Base-by-base conservation (phyloP, 1,140 invertebrate species). In the Intoshia linei region DNA sequence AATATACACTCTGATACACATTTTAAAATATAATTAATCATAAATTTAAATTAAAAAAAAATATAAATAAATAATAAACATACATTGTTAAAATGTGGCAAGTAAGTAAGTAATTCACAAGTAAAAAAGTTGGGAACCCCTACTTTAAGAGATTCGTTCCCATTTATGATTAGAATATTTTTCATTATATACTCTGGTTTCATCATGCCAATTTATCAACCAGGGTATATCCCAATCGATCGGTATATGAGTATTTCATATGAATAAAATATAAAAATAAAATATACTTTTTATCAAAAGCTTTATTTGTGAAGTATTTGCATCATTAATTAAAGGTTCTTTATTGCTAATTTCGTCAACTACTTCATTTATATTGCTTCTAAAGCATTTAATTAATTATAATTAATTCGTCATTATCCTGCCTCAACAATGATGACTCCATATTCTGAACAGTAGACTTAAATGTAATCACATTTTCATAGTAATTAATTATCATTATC, bases 281-380 rank as follows among this genome's bases (percentile, higher is more conserved):
- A 10, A 10, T 27, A 10, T n/a, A 10, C 7, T n/a, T 27, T 27
- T 7, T 27, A n/a, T 7, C 24, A 7, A 10, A n/a, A n/a, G n/a
- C n/a, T 43, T 40, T n/a, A 57, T 50, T 51, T 57, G 54, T 25
- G 57, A 55, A 22, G 45, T 44, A 45, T 55, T 55, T 11, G 50
- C 47, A 17, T 48, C 38, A 33, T 55, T 57, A 14, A 59, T 51
- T 1, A 59, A 43, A 7, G 48, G 50, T 38, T 59, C 56, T 40
- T 54, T 59, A 18, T 45, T 44, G 1, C 48, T 40, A 20, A 59
- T 56, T 38, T 57, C 55, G 36, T 55, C 50, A 3, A 57, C 56
- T 10, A 59, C 48, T 36, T 45, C 47, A 48, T 57, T 50, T 13
- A 54, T 38, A 44, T 59, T 49, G 20, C 52, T 56, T 33, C 56